These are phyloP conservation scores for Pangasius larnaudii DNA, from an alignment of 2,797 vertebrate genomes.

Conservation along the genomic window DNA sequence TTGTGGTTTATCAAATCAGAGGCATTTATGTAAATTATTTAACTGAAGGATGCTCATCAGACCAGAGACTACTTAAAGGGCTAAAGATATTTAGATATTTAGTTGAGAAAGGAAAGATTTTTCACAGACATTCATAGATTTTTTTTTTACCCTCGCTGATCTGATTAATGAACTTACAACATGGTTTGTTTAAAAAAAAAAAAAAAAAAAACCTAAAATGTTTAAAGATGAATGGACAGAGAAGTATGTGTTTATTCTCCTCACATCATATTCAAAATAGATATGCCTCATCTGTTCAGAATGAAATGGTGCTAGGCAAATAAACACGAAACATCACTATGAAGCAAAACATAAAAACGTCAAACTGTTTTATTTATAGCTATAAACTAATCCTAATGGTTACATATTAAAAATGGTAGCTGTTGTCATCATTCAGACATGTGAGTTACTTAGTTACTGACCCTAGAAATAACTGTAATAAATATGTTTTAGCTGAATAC, in stretches of 20 bases:
- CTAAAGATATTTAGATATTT: background rate
- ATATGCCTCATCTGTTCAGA: slow-evolving; percentile 1
- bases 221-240: background rate
- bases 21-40: slow-evolving; percentile 19
- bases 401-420: background rate
- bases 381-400: background rate
- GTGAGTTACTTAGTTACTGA: background rate
- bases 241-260: background rate
- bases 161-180: background rate
- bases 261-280: background rate
- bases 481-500: background rate
- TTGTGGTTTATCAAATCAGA: slow-evolving; percentile 11
- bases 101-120: background rate
- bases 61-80: background rate
- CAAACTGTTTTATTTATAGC: background rate
- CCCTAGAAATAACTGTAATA: background rate
- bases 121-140: background rate
- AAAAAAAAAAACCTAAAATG: background rate
- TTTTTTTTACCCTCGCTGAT: background rate
- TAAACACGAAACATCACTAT: background rate
- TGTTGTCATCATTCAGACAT: background rate
- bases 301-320: background rate
- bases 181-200: too few species aligned
- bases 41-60: slow-evolving; percentile 26
- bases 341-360: background rate